These are phyloP conservation scores for Ophonus ardosiacus DNA, from an alignment of 2,888 invertebrate genomes.

Conservation along the genomic window DNA sequence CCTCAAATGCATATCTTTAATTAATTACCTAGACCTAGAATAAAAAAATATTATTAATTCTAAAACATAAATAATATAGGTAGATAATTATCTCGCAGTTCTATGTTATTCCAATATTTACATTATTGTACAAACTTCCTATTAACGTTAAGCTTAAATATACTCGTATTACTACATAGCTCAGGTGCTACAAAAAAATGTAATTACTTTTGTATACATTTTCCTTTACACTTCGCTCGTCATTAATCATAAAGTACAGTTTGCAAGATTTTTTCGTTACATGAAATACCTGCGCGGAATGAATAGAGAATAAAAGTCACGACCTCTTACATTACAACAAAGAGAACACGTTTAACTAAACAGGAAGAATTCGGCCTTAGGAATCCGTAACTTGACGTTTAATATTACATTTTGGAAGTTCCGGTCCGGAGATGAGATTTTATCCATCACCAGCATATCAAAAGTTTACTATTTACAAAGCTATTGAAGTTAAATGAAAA, in stretches of 20 bases:
- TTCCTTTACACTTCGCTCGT: neutral
- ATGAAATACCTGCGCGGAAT: neutral
- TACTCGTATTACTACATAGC: neutral
- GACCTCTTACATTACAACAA: neutral
- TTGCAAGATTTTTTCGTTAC: neutral
- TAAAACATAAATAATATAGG: no score
- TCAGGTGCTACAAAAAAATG: neutral
- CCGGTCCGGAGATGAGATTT: no score
- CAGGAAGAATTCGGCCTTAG: no score
- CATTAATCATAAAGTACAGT: constrained; percentile 9
- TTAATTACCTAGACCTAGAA: no score
- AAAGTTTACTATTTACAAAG: no score
- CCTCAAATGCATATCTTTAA: no score
- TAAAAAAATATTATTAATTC: no score
- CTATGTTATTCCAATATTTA: neutral
- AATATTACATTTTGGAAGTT: no score
- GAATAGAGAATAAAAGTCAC: neutral
- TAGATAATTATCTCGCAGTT: no score
- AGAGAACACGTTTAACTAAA: neutral
- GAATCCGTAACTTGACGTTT: no score
- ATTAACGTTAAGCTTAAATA: neutral
- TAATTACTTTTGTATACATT: neutral
- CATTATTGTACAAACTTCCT: neutral
- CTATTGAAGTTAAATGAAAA: no score
- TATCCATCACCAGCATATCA: no score